A percentile compares a stretch with the other conserved stretches of the same genome.
These are phyloP conservation scores for Danio kyathit DNA, from an alignment of 2,797 vertebrate genomes.

Conservation along the genomic window DNA sequence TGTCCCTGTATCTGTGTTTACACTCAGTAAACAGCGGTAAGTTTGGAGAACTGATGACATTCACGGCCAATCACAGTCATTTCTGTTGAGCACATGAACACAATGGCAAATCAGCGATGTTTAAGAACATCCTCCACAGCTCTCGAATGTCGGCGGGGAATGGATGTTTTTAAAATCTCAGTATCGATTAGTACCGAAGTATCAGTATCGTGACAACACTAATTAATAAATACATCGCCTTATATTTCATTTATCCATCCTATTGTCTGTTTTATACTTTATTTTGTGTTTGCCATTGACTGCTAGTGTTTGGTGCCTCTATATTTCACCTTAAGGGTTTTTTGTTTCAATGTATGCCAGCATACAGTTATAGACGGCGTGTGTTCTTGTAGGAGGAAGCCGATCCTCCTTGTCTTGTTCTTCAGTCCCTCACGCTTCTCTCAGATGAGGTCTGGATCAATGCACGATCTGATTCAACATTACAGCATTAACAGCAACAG, in stretches of 20 bases:
- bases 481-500: constrained; percentile 69
- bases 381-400: constrained; percentile 9
- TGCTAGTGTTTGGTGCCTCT: not conserved
- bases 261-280: not conserved
- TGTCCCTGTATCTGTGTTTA: no score
- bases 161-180: no score
- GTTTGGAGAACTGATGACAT: no score
- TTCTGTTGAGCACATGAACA: no score
- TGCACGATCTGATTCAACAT: constrained; percentile 67
- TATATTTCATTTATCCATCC: not conserved
- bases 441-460: constrained; percentile 63
- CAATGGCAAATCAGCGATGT: no score
- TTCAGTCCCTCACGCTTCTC: constrained; percentile 25
- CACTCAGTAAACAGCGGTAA: no score
- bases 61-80: no score
- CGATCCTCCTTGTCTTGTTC: constrained; percentile 18
- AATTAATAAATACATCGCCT: not conserved
- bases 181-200: no score
- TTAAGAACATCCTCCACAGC: no score
- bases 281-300: not conserved
- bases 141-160: no score
- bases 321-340: not conserved
- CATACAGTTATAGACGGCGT: not conserved
- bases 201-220: not conserved
- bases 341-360: not conserved